Evolutionary conservation across 2,113 vertebrate species (phyloP).

Genomic region (Chiloscyllium plagiosum): DNA sequence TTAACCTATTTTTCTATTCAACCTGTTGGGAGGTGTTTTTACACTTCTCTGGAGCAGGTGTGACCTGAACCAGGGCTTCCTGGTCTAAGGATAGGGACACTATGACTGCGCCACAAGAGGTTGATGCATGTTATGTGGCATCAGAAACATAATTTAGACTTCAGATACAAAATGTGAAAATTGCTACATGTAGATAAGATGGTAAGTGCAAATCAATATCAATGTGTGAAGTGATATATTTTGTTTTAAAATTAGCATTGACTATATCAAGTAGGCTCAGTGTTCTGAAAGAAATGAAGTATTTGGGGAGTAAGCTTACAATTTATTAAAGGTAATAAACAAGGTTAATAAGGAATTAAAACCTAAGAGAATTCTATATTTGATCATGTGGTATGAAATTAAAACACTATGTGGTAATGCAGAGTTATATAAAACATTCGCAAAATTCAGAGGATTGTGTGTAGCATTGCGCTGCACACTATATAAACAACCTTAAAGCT

Average conservation of each 20-base stretch:
- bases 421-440: neutral
- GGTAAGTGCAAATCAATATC: neutral
- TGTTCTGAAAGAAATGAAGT: neutral
- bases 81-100: no score
- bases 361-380: neutral
- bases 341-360: neutral
- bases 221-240: neutral
- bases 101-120: no score
- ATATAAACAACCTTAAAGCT: neutral
- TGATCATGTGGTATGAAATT: neutral
- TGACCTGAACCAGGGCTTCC: no score
- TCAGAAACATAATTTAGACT: neutral
- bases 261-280: neutral
- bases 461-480: neutral
- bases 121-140: neutral
- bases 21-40: no score
- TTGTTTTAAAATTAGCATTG: neutral
- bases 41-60: no score
- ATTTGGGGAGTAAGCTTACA: neutral
- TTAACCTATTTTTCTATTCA: no score
- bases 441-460: neutral
- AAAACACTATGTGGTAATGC: neutral
- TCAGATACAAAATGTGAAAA: neutral
- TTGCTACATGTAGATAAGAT: neutral
- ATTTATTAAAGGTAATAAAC: neutral